Evolutionary conservation across 2,888 invertebrate genomes (phyloP), one percentile per base, ranked within the genome.

Genomic region (Teinopalpus imperialis): DNA sequence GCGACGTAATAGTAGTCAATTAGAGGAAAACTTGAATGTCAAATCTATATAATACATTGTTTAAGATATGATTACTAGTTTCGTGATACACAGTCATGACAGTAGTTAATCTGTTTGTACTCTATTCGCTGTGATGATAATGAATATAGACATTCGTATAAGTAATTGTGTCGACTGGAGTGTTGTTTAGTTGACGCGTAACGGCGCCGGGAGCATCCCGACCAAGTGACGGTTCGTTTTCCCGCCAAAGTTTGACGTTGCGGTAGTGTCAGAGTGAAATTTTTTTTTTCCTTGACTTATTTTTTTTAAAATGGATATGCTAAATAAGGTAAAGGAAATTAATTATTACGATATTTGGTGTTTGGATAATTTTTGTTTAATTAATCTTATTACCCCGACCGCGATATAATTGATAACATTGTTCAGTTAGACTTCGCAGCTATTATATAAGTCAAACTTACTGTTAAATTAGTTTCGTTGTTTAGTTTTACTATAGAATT

Each of bases 181-280:
- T 2, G 14, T 37, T 43, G 12, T 44, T 34, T 31, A 46, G 46
- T 47, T 21, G 36, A 9, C 23, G 48, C 34, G 52, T 45, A 43
- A 52, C 44, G 40, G 51, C 55, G 30, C 4, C 42, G 21, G 51
- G 51, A 54, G 45, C 52, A 53, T 45, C 27, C 39, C 39, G n/a
- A 12, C 29, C 7, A 18, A 6, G 12, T 41, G 41, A 35, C 41
- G 30, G 40, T 21, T 34, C 54, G 52, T 48, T 39, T 47, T 59
- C 54, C 56, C 62, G 61, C 59, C 50, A 42, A 50, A 59, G 42
- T 54, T 58, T 54, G 48, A 57, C 60, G 55, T 56, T 56, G 30
- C 49, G 36, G 23, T 41, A 39, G 56, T 50, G 53, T 12, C 51
- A 43, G 32, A 48, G 57, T 57, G 53, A 31, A 40, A 27, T 35